These are phyloP conservation scores for Schizothorax lantsangensis DNA, from an alignment of 2,797 vertebrate species.

Conservation along the genomic window DNA sequence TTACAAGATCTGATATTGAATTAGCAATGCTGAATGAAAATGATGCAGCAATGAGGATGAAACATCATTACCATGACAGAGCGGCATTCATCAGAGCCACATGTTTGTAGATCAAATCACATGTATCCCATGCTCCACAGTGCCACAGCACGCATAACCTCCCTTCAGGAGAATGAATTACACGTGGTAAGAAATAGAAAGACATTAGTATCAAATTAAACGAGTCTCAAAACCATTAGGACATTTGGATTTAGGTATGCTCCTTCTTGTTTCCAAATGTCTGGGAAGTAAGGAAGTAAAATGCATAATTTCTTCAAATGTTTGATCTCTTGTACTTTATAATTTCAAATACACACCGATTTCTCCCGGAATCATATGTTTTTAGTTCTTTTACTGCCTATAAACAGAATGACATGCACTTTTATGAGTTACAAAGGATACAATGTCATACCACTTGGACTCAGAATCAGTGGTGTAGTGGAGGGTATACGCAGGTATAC, in stretches of 20 bases:
- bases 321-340: background rate
- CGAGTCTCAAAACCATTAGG: background rate
- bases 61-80: conserved; percentile 8
- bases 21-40: conserved; percentile 40
- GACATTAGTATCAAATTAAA: background rate
- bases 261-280: background rate
- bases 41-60: background rate
- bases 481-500: too few relatives aligned
- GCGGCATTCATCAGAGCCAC: conserved; percentile 9
- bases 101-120: conserved; percentile 21
- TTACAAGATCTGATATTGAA: conserved; percentile 16
- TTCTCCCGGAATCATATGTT: background rate
- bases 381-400: background rate
- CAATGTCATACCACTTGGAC: conserved; percentile 1
- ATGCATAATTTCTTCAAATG: too few relatives aligned
- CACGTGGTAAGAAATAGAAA: background rate
- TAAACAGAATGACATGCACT: background rate
- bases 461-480: too few relatives aligned
- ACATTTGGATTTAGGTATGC: background rate
- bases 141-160: background rate
- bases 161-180: conserved; percentile 8
- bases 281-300: background rate
- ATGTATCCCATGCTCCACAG: background rate
- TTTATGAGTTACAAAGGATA: conserved; percentile 11
- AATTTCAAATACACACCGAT: background rate